Evolutionary conservation across 2,888 invertebrate genomes (phyloP).

Genomic region (Apamea anceps): DNA sequence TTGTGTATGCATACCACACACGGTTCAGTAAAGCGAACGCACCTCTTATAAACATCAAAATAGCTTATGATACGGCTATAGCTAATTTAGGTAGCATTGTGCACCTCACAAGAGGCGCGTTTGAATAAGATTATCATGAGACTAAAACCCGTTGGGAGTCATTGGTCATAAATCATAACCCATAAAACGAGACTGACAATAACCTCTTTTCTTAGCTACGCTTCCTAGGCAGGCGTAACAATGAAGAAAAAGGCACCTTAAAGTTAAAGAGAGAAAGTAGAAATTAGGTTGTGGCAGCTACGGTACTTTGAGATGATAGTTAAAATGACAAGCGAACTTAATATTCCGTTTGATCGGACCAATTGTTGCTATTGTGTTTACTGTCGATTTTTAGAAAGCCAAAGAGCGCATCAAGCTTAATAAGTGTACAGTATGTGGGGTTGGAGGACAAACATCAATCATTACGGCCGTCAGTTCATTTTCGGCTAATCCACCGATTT

Average conservation of each 20-base stretch:
- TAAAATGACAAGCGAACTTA: constrained; percentile 90
- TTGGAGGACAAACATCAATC: constrained; percentile 88
- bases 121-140: constrained; percentile 89
- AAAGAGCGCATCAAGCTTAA: constrained; percentile 75
- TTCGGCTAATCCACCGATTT: constrained; percentile 81
- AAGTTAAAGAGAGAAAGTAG: constrained; percentile 40
- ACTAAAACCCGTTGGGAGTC: constrained; percentile 89
- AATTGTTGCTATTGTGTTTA: constrained; percentile 89
- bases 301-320: constrained; percentile 78
- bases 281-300: constrained; percentile 58
- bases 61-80: constrained; percentile 83
- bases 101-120: constrained; percentile 85
- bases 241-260: constrained; percentile 68
- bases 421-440: constrained; percentile 79
- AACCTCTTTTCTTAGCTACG: constrained; percentile 84
- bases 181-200: constrained; percentile 90
- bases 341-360: constrained; percentile 90
- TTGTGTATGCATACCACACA: constrained; percentile 82
- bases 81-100: constrained; percentile 91
- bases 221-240: constrained; percentile 78
- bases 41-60: constrained; percentile 79
- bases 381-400: constrained; percentile 86
- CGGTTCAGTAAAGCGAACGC: constrained; percentile 72
- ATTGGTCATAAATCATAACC: constrained; percentile 90
- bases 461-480: constrained; percentile 79